Evolutionary conservation across 2,797 vertebrate genomes (phyloP).

Genomic region (Lutjanus argentimaculatus): DNA sequence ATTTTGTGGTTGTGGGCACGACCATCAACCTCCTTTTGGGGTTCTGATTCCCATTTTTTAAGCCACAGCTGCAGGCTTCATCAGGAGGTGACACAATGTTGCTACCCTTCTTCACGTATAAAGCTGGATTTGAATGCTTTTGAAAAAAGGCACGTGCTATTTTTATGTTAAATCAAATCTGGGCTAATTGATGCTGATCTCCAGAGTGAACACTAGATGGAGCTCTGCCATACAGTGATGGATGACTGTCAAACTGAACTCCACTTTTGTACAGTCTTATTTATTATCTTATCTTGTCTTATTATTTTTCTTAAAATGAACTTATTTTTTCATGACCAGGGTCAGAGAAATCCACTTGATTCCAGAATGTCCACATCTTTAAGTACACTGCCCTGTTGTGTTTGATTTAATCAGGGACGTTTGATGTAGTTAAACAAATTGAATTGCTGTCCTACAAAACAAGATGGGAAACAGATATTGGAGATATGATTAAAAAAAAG

Average conservation of each 20-base stretch:
- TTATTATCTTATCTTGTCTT: too few relatives aligned
- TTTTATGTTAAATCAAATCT: neutral
- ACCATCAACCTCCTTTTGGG: too few relatives aligned
- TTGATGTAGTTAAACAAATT: neutral
- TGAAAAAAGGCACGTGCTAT: too few relatives aligned
- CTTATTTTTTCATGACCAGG: too few relatives aligned
- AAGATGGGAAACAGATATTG: too few relatives aligned
- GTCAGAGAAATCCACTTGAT: neutral
- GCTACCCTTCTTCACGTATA: too few relatives aligned
- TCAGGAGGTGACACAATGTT: neutral
- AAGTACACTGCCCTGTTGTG: neutral
- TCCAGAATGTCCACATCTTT: neutral
- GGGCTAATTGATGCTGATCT: neutral
- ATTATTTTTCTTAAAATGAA: neutral
- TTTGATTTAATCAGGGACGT: neutral
- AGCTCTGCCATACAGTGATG: neutral
- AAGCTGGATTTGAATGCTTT: neutral
- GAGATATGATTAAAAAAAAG: neutral
- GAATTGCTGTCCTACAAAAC: neutral
- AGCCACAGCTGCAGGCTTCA: neutral
- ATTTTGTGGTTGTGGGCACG: too few relatives aligned
- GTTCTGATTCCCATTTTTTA: neutral
- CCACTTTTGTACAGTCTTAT: neutral
- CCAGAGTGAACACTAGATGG: constrained; percentile 41
- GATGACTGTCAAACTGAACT: neutral